Evolutionary conservation across 1,140 invertebrate genomes (phyloP).

Genomic region (Xylocopa sonorina): DNA sequence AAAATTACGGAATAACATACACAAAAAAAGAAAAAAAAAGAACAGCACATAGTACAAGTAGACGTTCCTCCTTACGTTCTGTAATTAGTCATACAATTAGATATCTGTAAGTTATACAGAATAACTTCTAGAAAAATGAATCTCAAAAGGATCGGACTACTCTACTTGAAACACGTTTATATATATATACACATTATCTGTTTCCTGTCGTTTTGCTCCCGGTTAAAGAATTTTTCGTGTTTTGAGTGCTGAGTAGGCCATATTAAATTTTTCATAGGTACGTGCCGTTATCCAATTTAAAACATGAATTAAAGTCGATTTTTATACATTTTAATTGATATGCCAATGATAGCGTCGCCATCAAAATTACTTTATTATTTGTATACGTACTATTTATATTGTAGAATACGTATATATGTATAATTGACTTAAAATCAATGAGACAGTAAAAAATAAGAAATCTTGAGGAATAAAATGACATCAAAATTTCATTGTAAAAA

Average conservation of each 20-base stretch:
- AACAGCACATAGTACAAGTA: slow-evolving; percentile 37
- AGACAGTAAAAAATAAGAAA: not conserved
- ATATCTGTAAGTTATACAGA: slow-evolving; percentile 43
- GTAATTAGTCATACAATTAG: slow-evolving; percentile 37
- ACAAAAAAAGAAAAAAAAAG: slow-evolving; percentile 40
- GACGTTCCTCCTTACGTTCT: slow-evolving; percentile 32
- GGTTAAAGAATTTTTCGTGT: slow-evolving; percentile 14
- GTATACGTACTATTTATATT: not conserved
- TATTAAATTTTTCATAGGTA: not conserved
- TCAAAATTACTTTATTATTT: not conserved
- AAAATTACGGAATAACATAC: slow-evolving; percentile 35
- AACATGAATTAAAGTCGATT: slow-evolving; percentile 8
- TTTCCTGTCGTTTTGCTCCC: not conserved
- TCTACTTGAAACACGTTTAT: slow-evolving; percentile 37
- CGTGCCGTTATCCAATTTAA: slow-evolving; percentile 7
- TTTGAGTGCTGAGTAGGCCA: slow-evolving; percentile 41
- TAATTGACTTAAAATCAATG: not conserved
- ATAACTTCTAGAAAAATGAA: slow-evolving; percentile 54
- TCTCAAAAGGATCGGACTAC: slow-evolving; percentile 27
- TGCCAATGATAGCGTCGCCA: too few relatives aligned
- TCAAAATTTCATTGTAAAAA: not conserved
- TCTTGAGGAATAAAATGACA: not conserved
- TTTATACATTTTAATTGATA: not conserved
- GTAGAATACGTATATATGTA: not conserved
- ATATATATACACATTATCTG: not conserved